Evolutionary conservation across 2,797 vertebrate species (phyloP).

Genomic region (Scarus forsteni): DNA sequence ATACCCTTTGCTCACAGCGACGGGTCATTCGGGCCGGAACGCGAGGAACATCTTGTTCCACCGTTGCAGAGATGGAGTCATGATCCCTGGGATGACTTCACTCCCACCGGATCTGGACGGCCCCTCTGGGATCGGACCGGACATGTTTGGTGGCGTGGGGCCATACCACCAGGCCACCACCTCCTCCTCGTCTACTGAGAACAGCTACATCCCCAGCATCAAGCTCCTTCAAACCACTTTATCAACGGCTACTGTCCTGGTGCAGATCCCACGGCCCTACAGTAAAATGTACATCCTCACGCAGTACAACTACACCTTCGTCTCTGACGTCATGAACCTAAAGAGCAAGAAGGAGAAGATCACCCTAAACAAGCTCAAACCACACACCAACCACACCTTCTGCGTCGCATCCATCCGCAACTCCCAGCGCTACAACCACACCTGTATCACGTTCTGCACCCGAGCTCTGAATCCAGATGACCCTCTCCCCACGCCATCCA

Average conservation of each 20-base stretch:
- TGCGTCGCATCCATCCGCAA: constrained; percentile 97
- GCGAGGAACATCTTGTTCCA: constrained; percentile 94
- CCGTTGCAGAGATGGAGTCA: constrained; percentile 92
- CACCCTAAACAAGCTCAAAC: constrained; percentile 93
- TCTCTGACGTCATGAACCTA: constrained; percentile 95
- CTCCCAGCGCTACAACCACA: constrained; percentile 96
- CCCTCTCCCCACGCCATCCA: constrained; percentile 90
- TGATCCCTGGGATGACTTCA: constrained; percentile 91
- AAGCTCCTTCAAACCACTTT: constrained; percentile 93
- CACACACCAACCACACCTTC: constrained; percentile 96
- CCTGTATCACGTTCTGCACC: constrained; percentile 94
- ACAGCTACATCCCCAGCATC: constrained; percentile 91
- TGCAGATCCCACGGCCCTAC: constrained; percentile 95
- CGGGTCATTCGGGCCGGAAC: constrained; percentile 89
- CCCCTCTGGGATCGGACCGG: constrained; percentile 90
- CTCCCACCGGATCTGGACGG: constrained; percentile 90
- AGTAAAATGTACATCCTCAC: constrained; percentile 99
- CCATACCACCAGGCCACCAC: constrained; percentile 90
- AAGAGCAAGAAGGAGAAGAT: constrained; percentile 96
- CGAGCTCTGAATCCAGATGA: constrained; percentile 87
- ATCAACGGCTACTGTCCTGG: constrained; percentile 92
- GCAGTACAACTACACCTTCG: constrained; percentile 95
- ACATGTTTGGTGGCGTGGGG: constrained; percentile 80
- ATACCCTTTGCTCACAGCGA: constrained; percentile 90
- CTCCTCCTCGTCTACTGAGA: constrained; percentile 88